Base-by-base conservation (phyloP, 2,113 vertebrate genomes). In the Nyctereutes procyonoides region DNA sequence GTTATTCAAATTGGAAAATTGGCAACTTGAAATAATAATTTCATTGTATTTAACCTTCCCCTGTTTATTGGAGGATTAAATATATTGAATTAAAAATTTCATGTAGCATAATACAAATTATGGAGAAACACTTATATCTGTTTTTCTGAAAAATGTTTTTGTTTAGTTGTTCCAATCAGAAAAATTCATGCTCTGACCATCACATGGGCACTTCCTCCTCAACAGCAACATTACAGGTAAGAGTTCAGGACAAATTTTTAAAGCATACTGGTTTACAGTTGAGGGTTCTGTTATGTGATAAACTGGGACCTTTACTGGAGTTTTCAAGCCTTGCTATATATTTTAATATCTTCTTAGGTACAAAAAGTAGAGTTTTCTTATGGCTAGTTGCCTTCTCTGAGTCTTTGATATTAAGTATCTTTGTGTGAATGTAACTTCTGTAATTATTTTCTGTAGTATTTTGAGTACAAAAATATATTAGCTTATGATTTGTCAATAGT, bases 201-300 rank as follows among this genome's bases (percentile, higher is more conserved):
- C 98, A 99, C 99, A 83, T 99, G 99, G 99, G 99, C 99, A 1
- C 99, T 99, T 77, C 99, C 99, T 0, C 99, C 99, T 12, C 99
- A 99, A 94, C 99, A 99, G 22, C 98, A 99, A 74, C 98, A 99
- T 98, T 99, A 99, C 99, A 99, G 99, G 99, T 99, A 98, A 65
- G 10, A 88, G 3, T 77, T 93, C 11, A 89, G 62, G 51, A 30
- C 77, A 92, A 82, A 56, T 71, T 95, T 95, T 95, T 55, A 65
- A 97, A 93, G 82, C 11, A 87, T 93, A 53, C 69, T 83, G 12
- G 32, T 88, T 76, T 96, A 84, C 82, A 26, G 65, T 65, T 73
- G 32, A 17, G 65, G 1, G 26, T 53, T 96, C 84, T 71, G 32
- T 87, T 65, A 12, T 69, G 26, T 74, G 48, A 19, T 97, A 87